phyloP scores from a whole-genome alignment of 2,797 vertebrate genomes.

The Alosa sapidissima region DNA sequence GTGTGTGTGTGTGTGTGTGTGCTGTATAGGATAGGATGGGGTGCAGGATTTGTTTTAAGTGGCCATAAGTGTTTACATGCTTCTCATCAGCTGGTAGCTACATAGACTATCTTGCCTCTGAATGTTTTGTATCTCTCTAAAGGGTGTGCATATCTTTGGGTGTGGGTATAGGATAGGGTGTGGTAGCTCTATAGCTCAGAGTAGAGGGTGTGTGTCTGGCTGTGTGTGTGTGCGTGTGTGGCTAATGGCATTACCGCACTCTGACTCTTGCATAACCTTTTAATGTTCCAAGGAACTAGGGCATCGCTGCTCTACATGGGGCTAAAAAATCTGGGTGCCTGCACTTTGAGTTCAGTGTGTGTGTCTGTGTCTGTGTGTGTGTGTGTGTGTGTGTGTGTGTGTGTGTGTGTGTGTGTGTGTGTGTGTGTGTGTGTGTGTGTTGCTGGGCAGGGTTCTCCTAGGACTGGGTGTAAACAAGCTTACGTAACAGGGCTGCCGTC shows the following conservation, averaged over 20 bases:
- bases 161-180: not conserved
- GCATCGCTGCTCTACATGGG: constrained; percentile 36
- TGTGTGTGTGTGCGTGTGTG: constrained; percentile 20
- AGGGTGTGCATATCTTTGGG: not conserved
- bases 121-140: not conserved
- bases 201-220: constrained; percentile 34
- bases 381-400: constrained; percentile 33
- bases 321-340: constrained; percentile 61
- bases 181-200: not conserved
- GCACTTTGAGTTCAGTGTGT: constrained; percentile 47
- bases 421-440: constrained; percentile 52
- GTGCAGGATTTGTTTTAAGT: not conserved
- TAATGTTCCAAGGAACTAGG: constrained; percentile 37
- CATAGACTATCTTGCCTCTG: not conserved
- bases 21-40: no score
- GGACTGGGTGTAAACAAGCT: constrained; percentile 73
- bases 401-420: constrained; percentile 31
- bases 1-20: not conserved
- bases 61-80: not conserved
- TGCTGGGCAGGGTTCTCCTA: constrained; percentile 69
- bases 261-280: constrained; percentile 64
- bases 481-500: constrained; percentile 66
- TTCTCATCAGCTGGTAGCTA: not conserved
- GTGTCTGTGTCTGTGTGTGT: constrained; percentile 34
- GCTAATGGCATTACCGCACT: constrained; percentile 66